Base-by-base conservation (phyloP, 2,797 vertebrate genomes). In the Spinibarbus caldwelli region DNA sequence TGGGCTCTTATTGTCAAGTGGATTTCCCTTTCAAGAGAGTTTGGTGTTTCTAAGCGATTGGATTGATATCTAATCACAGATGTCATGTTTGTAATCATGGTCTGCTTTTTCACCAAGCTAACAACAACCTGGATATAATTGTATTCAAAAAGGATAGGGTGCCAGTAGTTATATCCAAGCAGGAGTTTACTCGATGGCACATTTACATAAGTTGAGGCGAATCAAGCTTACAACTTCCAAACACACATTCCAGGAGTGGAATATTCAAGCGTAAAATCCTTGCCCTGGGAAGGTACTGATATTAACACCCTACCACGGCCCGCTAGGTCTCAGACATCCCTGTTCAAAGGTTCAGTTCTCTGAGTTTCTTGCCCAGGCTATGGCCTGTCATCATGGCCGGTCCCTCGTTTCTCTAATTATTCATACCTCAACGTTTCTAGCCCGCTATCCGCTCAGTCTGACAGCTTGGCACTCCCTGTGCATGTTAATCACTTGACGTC, bases 391-490 rank as follows among this genome's bases (percentile, higher is more conserved):
- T 81, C 73, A 43, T 59, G 62, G 29, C 45, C 41, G 34, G 31
- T 80, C 77, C 66, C 78, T 80, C 31, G 10, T 64, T 80, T 59
- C 52, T 84, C 71, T 78, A 84, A 88, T 88, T 86, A 86, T 82
- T 86, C 76, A 71, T 78, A 64, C 43, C 52, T 72, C 71, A 78
- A 70, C 12, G 7, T 78, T 77, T 73, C 21, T 49, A 15, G 21
- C 78, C 49, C 1, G 26, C 64, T 77, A 62, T 85, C 54, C 11
- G 2, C 67, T 59, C 76, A 26, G 83, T 72, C 41, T 59, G 41
- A 64, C 43, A 72, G 43, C 68, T 80, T 45, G 38, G 68, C 36
- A 43, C 36, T 66, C 38, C 26, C 72, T 54, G 31, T 84, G 86
- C 75, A 83, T 86, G 54, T 66, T 79, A 84, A 83, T 66, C 43